phyloP scores from a whole-genome alignment of 2,888 invertebrate genomes.

The Esperia sulphurella region DNA sequence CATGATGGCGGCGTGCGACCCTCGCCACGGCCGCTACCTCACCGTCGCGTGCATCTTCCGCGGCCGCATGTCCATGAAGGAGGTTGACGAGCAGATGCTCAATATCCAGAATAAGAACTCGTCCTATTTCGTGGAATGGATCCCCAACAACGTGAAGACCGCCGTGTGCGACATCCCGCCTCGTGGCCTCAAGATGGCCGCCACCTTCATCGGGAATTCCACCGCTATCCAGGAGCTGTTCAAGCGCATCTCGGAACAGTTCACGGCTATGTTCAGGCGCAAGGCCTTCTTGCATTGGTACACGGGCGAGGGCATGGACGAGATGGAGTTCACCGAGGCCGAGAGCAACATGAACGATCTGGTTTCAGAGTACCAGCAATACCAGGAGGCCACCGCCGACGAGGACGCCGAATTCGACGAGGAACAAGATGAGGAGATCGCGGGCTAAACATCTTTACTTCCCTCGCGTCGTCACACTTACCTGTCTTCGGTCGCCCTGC shows the following conservation, averaged over 20 bases:
- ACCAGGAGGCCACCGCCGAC: slow-evolving; percentile 93
- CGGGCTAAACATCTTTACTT: too few relatives aligned
- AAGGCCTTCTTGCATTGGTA: slow-evolving; percentile 99
- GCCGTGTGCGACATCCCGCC: slow-evolving; percentile 92
- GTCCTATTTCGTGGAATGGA: slow-evolving; percentile 94
- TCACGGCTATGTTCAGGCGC: slow-evolving; percentile 97
- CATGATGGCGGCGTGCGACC: slow-evolving; percentile 98
- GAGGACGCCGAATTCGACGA: slow-evolving; percentile 91
- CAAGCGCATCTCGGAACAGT: slow-evolving; percentile 94
- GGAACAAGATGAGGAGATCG: slow-evolving; percentile 75
- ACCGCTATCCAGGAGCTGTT: slow-evolving; percentile 96
- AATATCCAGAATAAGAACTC: slow-evolving; percentile 97
- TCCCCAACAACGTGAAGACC: slow-evolving; percentile 93
- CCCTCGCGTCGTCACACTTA: too few relatives aligned
- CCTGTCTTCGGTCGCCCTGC: too few relatives aligned
- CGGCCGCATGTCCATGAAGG: slow-evolving; percentile 96
- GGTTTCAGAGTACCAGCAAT: slow-evolving; percentile 96
- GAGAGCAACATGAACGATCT: slow-evolving; percentile 97
- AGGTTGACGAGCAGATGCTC: slow-evolving; percentile 94
- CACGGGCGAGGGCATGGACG: slow-evolving; percentile 97
- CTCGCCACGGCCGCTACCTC: slow-evolving; percentile 93
- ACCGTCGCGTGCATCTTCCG: slow-evolving; percentile 95
- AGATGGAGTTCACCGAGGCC: slow-evolving; percentile 97
- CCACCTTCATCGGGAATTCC: slow-evolving; percentile 95
- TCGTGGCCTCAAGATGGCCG: slow-evolving; percentile 96